Evolutionary conservation across 1,140 invertebrate genomes (phyloP).

Genomic region (Saccostrea glomerata): DNA sequence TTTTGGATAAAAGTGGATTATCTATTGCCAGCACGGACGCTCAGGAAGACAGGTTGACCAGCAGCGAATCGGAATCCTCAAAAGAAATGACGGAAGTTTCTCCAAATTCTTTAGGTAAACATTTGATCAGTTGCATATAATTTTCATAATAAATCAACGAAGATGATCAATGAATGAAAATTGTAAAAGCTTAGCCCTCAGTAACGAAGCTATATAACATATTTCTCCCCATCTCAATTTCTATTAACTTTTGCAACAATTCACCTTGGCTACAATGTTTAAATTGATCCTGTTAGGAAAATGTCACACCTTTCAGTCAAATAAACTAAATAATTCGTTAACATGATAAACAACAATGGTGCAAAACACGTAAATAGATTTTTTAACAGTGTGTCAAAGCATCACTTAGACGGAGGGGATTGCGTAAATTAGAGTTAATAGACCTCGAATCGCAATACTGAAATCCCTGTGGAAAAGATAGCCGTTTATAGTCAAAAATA

Average conservation of each 20-base stretch:
- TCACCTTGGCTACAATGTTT: background rate
- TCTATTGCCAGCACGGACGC: constrained; percentile 13
- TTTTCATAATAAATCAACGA: too few relatives aligned
- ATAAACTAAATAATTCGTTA: background rate
- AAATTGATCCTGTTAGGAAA: background rate
- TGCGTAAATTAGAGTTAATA: background rate
- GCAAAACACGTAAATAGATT: constrained; percentile 4
- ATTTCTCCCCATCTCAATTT: too few relatives aligned
- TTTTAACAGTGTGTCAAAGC: background rate
- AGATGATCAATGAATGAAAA: too few relatives aligned
- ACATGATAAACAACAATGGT: background rate
- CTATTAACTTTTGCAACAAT: background rate
- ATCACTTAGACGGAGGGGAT: background rate
- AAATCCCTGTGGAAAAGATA: constrained; percentile 22
- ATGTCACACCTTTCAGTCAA: constrained; percentile 16
- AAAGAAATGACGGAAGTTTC: constrained; percentile 1
- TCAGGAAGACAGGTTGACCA: background rate
- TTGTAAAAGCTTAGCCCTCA: too few relatives aligned
- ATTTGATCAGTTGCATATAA: background rate
- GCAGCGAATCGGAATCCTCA: constrained; percentile 3
- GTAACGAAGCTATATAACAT: too few relatives aligned
- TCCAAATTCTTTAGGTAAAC: background rate
- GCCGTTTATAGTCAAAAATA: background rate
- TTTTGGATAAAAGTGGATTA: constrained; percentile 16
- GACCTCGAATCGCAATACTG: background rate